These are phyloP conservation scores for Lasioglossum lativentre DNA, from an alignment of 2,888 invertebrate genomes.

Conservation along the genomic window DNA sequence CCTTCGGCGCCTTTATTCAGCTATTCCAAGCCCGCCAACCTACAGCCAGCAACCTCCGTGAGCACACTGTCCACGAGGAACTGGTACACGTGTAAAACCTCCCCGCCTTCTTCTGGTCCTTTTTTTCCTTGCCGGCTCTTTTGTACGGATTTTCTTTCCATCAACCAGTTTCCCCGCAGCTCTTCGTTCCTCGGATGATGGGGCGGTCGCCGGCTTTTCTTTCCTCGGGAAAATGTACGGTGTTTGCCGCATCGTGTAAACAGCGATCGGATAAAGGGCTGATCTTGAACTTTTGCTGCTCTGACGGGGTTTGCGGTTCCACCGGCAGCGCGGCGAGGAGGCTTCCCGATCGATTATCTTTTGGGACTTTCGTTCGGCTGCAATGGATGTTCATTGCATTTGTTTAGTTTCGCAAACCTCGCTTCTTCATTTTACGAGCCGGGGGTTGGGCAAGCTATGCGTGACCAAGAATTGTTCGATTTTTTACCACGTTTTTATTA, in stretches of 20 bases:
- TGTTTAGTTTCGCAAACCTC: too few relatives aligned
- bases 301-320: not conserved
- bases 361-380: not conserved
- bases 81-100: constrained; percentile 44
- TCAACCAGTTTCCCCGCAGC: not conserved
- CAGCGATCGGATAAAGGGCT: not conserved
- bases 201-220: not conserved
- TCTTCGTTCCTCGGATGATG: not conserved
- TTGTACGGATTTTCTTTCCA: constrained; percentile 7
- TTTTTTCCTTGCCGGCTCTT: constrained; percentile 8
- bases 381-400: too few relatives aligned
- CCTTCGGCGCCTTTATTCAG: constrained; percentile 75
- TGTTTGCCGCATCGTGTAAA: not conserved
- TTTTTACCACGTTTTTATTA: too few relatives aligned
- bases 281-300: not conserved
- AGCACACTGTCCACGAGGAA: constrained; percentile 28
- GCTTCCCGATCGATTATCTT: not conserved
- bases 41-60: constrained; percentile 38
- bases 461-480: too few relatives aligned
- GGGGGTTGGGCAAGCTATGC: too few relatives aligned
- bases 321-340: too few relatives aligned
- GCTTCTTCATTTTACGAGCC: too few relatives aligned
- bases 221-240: constrained; percentile 1
- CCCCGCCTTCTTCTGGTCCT: not conserved
- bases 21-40: constrained; percentile 67